A percentile compares a stretch with the other conserved stretches of the same genome.
phyloP scores from a whole-genome alignment of 2,797 vertebrate genomes.

The Epinephelus awoara region DNA sequence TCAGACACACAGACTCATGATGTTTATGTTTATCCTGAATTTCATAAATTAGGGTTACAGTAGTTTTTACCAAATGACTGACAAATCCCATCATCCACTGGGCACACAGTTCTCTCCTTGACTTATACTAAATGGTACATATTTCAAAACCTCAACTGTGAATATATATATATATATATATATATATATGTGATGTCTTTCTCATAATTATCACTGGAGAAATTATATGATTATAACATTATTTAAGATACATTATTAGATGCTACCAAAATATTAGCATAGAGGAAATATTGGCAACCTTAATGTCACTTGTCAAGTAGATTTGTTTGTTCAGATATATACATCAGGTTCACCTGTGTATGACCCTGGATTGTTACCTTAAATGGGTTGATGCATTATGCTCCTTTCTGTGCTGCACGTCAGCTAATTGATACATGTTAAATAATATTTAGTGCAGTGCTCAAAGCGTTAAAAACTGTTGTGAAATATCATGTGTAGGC shows the following conservation, averaged over 20 bases:
- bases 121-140: neutral
- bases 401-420: neutral
- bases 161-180: no score
- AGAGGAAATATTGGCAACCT: neutral
- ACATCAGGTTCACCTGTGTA: neutral
- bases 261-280: neutral
- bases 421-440: constrained; percentile 1
- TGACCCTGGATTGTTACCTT: neutral
- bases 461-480: constrained; percentile 9
- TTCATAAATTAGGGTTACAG: neutral
- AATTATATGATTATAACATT: neutral
- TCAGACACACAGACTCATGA: no score
- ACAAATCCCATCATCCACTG: neutral
- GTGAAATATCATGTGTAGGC: constrained; percentile 33
- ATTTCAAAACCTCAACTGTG: neutral
- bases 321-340: neutral
- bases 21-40: neutral
- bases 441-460: neutral
- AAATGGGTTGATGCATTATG: neutral
- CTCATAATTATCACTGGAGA: neutral
- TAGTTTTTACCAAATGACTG: neutral
- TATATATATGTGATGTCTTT: no score
- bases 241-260: neutral
- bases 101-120: neutral
- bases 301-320: neutral